These are phyloP conservation scores for Sparus aurata DNA, from an alignment of 2,797 vertebrate genomes.

Conservation along the genomic window DNA sequence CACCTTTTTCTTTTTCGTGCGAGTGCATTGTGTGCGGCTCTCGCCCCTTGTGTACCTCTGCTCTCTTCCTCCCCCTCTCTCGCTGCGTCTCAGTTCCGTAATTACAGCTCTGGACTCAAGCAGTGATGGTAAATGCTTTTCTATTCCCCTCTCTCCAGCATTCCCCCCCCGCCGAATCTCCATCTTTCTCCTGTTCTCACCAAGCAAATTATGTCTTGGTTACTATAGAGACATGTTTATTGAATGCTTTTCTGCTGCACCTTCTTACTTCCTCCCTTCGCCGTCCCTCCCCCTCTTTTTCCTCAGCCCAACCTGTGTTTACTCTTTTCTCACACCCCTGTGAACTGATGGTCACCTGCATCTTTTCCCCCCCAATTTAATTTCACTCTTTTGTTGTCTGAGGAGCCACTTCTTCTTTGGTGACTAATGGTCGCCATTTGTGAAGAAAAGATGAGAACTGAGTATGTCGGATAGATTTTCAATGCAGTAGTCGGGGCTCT, in stretches of 20 bases:
- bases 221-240: constrained; percentile 89
- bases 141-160: constrained; percentile 82
- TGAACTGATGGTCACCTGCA: constrained; percentile 59
- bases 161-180: constrained; percentile 80
- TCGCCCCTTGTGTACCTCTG: constrained; percentile 54
- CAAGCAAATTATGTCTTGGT: constrained; percentile 87
- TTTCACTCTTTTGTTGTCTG: constrained; percentile 58
- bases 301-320: constrained; percentile 42
- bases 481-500: constrained; percentile 47
- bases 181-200: constrained; percentile 78
- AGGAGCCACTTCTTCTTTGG: constrained; percentile 33
- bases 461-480: constrained; percentile 57
- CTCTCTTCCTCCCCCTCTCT: constrained; percentile 67
- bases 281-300: constrained; percentile 22
- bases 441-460: constrained; percentile 55
- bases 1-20: constrained; percentile 68
- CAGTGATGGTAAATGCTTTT: constrained; percentile 88
- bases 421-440: constrained; percentile 65
- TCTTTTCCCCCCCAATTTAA: constrained; percentile 44
- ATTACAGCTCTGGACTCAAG: constrained; percentile 89
- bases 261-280: constrained; percentile 61
- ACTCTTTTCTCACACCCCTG: constrained; percentile 39
- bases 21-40: constrained; percentile 65
- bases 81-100: constrained; percentile 79
- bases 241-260: constrained; percentile 80